Base-by-base conservation (phyloP, 35 echinoderm and acorn worm genomes). In the Patiria miniata region DNA sequence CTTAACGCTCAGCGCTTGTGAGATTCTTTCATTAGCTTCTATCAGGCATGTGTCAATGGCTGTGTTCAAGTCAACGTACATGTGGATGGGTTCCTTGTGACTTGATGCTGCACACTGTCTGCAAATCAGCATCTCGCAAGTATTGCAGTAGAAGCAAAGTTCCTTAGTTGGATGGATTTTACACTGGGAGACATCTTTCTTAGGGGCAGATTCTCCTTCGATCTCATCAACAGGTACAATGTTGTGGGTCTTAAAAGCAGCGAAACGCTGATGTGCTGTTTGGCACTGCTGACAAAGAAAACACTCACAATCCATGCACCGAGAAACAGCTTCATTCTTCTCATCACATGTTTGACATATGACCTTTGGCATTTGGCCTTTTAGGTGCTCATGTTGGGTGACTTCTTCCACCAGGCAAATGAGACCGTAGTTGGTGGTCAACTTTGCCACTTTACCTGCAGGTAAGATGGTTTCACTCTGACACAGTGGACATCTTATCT, bases 391-490 rank as follows among this genome's bases (percentile, higher is more conserved):
- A 17, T 69, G 61, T 29, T 69, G 19, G 18, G 23, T 69, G 29
- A 69, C 61, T 34, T 69, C 61, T 23, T 69, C 61, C 61, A 69
- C 61, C 28, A 69, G 29, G 61, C 18, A 7, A 69, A 69, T 36
- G 1, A 69, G 61, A 36, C 12, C 10, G 61, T 69, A 69, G 61
- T 69, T 69, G 61, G 7, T 69, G 23, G 19, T 26, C 34, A 69
- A 69, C 15, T 34, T 34, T 22, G 18, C 34, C 29, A 69, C 61
- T 69, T 23, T 23, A 69, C 34, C 61, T 7, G 1, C 5, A 32
- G 61, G 61, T 68, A 68, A 68, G 61, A n/a, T 68, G 61, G 61
- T 68, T 68, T 68, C 61, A n/a, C 32, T 68, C 29, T 69, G 18
- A 0, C 61, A 69, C 61, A 69, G 61, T 32, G 61, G 61, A 36